phyloP scores from a whole-genome alignment of 2,797 vertebrate genomes.

The Acanthornis magna region DNA sequence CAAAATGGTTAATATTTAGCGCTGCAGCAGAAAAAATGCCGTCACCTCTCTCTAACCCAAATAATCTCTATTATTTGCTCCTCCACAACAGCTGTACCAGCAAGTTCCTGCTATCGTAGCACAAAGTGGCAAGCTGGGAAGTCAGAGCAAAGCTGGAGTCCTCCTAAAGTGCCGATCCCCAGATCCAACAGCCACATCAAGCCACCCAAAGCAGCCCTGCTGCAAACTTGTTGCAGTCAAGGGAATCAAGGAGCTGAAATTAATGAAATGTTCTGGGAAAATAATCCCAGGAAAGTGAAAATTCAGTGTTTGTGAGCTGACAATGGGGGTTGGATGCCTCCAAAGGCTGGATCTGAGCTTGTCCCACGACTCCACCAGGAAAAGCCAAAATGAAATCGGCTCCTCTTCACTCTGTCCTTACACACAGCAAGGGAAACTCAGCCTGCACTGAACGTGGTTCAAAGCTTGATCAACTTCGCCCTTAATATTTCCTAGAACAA shows the following conservation, averaged over 20 bases:
- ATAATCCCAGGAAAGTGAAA: not conserved
- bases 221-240: not conserved
- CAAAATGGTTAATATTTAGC: not conserved
- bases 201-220: not conserved
- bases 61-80: not conserved
- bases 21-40: not conserved
- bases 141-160: not conserved
- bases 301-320: not conserved
- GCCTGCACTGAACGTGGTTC: not conserved
- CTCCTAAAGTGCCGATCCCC: not conserved
- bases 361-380: accelerated
- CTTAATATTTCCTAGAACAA: not conserved
- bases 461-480: not conserved
- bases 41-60: not conserved
- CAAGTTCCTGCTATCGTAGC: not conserved
- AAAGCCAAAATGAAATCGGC: accelerated
- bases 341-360: not conserved
- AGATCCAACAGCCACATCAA: not conserved
- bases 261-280: not conserved
- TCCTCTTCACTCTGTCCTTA: not conserved
- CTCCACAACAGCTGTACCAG: not conserved
- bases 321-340: not conserved
- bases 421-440: not conserved
- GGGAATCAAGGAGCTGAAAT: not conserved
- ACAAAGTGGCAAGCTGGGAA: not conserved